Evolutionary conservation across 2,113 vertebrate species (phyloP), one percentile per base, ranked within the genome.

Genomic region (Rynchops niger): DNA sequence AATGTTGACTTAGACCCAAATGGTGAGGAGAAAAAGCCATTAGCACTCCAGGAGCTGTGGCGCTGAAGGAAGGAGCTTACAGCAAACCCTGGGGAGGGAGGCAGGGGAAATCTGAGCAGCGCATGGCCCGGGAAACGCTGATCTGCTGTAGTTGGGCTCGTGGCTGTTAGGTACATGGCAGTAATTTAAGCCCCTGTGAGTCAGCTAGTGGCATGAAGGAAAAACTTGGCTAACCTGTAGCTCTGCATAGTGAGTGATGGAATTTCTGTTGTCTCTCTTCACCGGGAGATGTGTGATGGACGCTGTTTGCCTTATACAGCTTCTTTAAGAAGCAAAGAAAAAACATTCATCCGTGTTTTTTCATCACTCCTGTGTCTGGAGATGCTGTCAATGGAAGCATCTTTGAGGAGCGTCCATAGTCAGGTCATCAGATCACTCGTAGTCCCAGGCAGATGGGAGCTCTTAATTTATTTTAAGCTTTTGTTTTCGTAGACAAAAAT

Each of bases 401-500:
- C 86, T 88, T 77, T 73, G 81, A 65, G 71, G 34, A 73, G 22
- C 1, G 1, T 50, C 77, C 42, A 12, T 36, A 74, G 56, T 50
- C 74, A 71, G 93, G 62, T 93, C 58, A 43, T 15, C 22, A 1
- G 55, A 76, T 88, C 43, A 3, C 56, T 76, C 18, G 7, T 38
- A 80, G 86, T 77, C 53, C 38, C 36, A 36, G 61, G 56, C 73
- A 77, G 53, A 88, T 89, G 71, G 81, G 58, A 91, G 19, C 50
- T 92, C 67, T 92, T 55, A 42, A 49, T 88, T 92, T 94, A 93
- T 91, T 84, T 93, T 95, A 90, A 93, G 82, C 85, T 73, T 94
- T 95, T 96, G 85, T 93, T 96, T 96, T 94, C 42, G 62, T 83
- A 72, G 71, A 91, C 21, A 6, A 96, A 95, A 93, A 88, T 66